Conservation (phyloP, 2,888 invertebrate genomes). For the Dichetophora obliterata region DNA sequence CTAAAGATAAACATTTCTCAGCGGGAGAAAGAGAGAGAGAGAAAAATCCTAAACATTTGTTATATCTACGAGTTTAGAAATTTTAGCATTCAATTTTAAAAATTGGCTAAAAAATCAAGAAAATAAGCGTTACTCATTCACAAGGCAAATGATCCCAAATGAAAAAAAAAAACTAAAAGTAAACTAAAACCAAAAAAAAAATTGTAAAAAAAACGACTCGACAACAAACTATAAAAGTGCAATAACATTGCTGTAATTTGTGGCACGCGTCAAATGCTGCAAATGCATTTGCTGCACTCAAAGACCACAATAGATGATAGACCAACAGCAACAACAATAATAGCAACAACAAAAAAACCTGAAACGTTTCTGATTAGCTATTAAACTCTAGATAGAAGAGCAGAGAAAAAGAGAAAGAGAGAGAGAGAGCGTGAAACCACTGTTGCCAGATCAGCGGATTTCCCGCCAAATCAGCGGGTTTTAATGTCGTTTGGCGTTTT, state of each 20-base stretch:
- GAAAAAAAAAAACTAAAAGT: not conserved
- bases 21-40: too few relatives aligned
- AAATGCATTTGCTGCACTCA: conserved; percentile 7
- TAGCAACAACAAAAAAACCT: not conserved
- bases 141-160: not conserved
- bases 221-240: conserved; percentile 40
- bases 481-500: too few relatives aligned
- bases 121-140: not conserved
- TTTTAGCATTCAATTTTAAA: not conserved
- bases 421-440: too few relatives aligned
- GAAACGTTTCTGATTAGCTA: too few relatives aligned
- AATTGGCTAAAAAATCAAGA: not conserved
- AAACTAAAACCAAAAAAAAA: not conserved
- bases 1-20: too few relatives aligned
- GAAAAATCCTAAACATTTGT: too few relatives aligned
- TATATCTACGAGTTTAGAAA: too few relatives aligned
- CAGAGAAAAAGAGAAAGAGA: too few relatives aligned
- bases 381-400: too few relatives aligned
- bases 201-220: not conserved
- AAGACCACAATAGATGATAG: not conserved
- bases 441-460: too few relatives aligned
- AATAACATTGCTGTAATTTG: conserved; percentile 53
- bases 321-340: not conserved
- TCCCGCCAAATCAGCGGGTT: too few relatives aligned
- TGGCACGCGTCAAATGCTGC: conserved; percentile 52